These are phyloP conservation scores for Tetragonula clypearis DNA, from an alignment of 1,140 invertebrate genomes.

Conservation along the genomic window DNA sequence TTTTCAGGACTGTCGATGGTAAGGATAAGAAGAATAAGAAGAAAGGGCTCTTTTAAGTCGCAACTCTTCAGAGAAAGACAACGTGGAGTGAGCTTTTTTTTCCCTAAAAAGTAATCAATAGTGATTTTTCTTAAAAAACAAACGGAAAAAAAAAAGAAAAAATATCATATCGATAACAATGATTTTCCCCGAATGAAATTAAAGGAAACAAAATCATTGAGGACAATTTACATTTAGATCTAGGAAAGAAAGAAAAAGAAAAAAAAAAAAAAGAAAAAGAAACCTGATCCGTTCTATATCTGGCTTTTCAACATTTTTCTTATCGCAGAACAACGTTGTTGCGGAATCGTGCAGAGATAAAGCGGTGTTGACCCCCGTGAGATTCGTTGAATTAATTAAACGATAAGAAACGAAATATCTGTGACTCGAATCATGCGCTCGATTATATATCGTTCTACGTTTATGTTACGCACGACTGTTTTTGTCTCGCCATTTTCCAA, in stretches of 20 bases:
- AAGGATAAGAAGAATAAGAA: conserved; percentile 85
- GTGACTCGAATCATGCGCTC: conserved; percentile 16
- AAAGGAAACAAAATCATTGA: background rate
- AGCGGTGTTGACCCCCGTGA: background rate
- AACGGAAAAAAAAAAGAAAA: no score
- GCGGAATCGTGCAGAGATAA: no score
- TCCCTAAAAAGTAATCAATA: conserved; percentile 7
- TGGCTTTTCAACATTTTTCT: background rate
- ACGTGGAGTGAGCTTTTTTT: conserved; percentile 33
- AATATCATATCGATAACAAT: background rate
- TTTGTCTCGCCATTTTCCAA: background rate
- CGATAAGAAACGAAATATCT: conserved; percentile 6
- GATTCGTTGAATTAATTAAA: conserved; percentile 17
- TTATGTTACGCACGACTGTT: background rate
- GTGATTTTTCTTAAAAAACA: background rate
- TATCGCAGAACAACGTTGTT: no score
- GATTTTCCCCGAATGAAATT: conserved; percentile 1
- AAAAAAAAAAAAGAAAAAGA: background rate
- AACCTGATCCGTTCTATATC: background rate
- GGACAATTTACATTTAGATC: background rate
- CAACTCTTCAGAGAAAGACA: background rate
- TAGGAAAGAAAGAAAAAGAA: background rate
- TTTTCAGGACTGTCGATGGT: conserved; percentile 83
- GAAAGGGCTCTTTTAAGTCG: conserved; percentile 83
- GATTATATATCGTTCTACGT: conserved; percentile 17